phyloP scores from a whole-genome alignment of 2,888 invertebrate genomes.

The Meandrusa payeni region DNA sequence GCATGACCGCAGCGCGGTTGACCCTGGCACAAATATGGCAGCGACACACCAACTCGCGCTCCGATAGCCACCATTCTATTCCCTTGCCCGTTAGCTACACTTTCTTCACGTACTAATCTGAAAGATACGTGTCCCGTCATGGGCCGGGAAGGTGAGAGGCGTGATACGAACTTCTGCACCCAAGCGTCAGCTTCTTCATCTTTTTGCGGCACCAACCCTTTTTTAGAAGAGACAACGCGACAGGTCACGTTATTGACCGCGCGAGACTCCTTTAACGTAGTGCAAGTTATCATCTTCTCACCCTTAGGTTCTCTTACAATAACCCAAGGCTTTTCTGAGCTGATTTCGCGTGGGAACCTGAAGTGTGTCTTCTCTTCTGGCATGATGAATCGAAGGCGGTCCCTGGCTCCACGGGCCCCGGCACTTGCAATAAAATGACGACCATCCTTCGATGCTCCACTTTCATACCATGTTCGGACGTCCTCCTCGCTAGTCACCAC shows the following conservation, averaged over 20 bases:
- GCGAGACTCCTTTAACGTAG: conserved; percentile 88
- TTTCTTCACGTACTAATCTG: conserved; percentile 84
- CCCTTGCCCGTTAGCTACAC: conserved; percentile 57
- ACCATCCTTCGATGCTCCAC: conserved; percentile 79
- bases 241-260: conserved; percentile 92
- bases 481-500: conserved; percentile 85
- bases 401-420: conserved; percentile 87
- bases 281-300: conserved; percentile 89
- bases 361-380: conserved; percentile 84
- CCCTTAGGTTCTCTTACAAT: conserved; percentile 88
- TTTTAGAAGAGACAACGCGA: conserved; percentile 83
- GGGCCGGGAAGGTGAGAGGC: conserved; percentile 82
- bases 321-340: conserved; percentile 88
- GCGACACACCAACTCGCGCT: conserved; percentile 88
- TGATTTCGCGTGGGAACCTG: conserved; percentile 85
- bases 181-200: conserved; percentile 85
- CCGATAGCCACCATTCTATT: conserved; percentile 74
- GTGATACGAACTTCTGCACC: conserved; percentile 86
- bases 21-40: conserved; percentile 90
- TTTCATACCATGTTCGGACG: conserved; percentile 85
- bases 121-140: conserved; percentile 91
- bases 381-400: conserved; percentile 85
- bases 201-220: conserved; percentile 85
- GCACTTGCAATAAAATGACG: conserved; percentile 87
- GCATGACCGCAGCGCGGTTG: conserved; percentile 83